A percentile compares a stretch with the other conserved stretches of the same genome.
phyloP scores from a whole-genome alignment of 2,888 invertebrate genomes.

The Ethmia dodecea region DNA sequence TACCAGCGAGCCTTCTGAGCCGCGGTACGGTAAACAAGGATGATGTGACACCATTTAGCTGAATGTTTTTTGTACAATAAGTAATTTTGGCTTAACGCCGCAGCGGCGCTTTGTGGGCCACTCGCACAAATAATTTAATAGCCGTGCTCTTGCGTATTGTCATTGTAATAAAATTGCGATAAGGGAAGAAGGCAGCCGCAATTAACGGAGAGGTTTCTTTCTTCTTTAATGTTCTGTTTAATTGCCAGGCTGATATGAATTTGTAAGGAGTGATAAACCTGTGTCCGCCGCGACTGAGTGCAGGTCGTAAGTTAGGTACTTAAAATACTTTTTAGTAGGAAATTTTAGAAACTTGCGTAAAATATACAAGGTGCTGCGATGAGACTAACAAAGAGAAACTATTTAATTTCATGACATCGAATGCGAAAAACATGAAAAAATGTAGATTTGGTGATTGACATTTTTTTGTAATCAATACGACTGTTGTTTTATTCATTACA shows the following conservation, averaged over 20 bases:
- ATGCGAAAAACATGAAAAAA: too few relatives aligned
- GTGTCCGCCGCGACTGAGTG: too few relatives aligned
- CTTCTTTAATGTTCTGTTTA: slow-evolving; percentile 38
- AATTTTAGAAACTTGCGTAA: too few relatives aligned
- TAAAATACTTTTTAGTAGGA: too few relatives aligned
- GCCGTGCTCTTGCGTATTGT: slow-evolving; percentile 59
- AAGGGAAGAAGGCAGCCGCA: slow-evolving; percentile 59
- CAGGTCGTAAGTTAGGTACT: too few relatives aligned
- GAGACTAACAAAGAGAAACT: too few relatives aligned
- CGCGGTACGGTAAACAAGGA: slow-evolving; percentile 41
- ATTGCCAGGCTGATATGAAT: slow-evolving; percentile 38
- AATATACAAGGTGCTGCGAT: too few relatives aligned
- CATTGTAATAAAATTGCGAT: slow-evolving; percentile 65
- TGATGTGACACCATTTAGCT: slow-evolving; percentile 52
- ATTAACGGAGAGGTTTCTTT: slow-evolving; percentile 59
- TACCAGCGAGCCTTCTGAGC: slow-evolving; percentile 13
- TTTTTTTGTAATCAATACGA: too few relatives aligned
- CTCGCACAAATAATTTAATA: slow-evolving; percentile 56
- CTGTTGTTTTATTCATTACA: too few relatives aligned
- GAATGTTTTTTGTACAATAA: slow-evolving; percentile 21
- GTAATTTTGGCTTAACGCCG: slow-evolving; percentile 8
- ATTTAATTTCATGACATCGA: too few relatives aligned
- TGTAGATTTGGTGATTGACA: too few relatives aligned
- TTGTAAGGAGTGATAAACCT: too few relatives aligned
- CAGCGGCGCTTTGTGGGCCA: background rate